A percentile compares a stretch with the other conserved stretches of the same genome.
Evolutionary conservation across 2,888 invertebrate genomes (phyloP).

Genomic region (Pseudococcus jackbeardsleyi): DNA sequence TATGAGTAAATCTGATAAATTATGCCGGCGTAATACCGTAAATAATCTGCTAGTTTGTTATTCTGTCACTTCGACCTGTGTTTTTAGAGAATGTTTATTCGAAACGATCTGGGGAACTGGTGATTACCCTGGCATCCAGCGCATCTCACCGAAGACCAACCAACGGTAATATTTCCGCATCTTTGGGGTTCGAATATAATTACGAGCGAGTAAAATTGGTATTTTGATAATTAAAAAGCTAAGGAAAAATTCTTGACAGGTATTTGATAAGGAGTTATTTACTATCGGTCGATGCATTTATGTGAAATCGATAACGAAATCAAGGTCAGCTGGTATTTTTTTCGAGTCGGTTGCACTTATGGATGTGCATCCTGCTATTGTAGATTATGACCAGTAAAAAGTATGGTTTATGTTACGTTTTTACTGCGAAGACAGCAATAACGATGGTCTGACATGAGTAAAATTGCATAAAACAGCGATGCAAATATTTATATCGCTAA

Average conservation of each 20-base stretch:
- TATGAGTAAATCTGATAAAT: conserved; percentile 61
- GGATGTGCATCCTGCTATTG: conserved; percentile 41
- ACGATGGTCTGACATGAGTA: conserved; percentile 34
- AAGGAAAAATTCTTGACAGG: neutral
- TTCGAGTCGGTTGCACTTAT: conserved; percentile 41
- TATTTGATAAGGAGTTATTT: conserved; percentile 24
- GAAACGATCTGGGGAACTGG: neutral
- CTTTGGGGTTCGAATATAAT: neutral
- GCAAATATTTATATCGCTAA: conserved; percentile 27
- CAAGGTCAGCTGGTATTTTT: conserved; percentile 25
- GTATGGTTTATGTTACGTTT: conserved; percentile 50
- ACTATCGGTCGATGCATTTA: conserved; percentile 37
- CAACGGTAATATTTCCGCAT: neutral
- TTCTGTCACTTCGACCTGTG: conserved; percentile 46
- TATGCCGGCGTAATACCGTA: conserved; percentile 58
- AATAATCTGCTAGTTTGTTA: conserved; percentile 55
- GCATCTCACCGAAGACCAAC: neutral
- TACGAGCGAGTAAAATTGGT: neutral
- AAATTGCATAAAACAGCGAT: conserved; percentile 40
- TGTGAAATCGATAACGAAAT: conserved; percentile 9
- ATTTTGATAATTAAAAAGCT: conserved; percentile 11
- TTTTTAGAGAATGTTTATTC: neutral
- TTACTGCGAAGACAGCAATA: conserved; percentile 49
- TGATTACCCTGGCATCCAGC: neutral
- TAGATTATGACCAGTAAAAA: conserved; percentile 51